Conservation (phyloP, 2,797 vertebrate species). For the Hirundo rustica region DNA sequence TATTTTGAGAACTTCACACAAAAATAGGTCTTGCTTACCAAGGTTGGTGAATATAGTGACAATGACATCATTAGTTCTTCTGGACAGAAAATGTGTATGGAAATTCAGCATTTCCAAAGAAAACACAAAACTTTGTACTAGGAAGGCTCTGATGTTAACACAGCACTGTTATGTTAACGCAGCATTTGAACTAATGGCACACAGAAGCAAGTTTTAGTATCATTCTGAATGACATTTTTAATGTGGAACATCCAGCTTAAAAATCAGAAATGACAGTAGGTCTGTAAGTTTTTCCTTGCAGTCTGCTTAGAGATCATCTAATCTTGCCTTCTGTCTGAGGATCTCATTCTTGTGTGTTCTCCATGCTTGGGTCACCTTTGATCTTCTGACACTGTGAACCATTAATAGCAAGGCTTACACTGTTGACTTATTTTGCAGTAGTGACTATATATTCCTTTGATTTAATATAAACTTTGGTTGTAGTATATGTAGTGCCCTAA, state of each 20-base stretch:
- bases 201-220: background rate
- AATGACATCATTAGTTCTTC: background rate
- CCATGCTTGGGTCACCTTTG: background rate
- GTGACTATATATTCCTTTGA: slow-evolving; percentile 24
- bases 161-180: background rate
- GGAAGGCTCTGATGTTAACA: background rate
- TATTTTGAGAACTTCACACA: background rate
- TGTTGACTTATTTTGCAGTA: background rate
- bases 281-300: background rate
- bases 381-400: background rate
- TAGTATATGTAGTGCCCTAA: background rate
- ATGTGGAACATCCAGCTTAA: slow-evolving; percentile 5
- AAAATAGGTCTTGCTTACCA: slow-evolving; percentile 11
- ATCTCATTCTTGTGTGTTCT: background rate
- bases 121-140: background rate
- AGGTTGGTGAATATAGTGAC: background rate
- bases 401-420: slow-evolving; percentile 20
- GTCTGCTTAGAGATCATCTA: background rate
- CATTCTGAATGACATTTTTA: background rate
- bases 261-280: background rate
- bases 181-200: background rate
- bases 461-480: background rate
- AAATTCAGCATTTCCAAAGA: background rate
- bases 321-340: background rate
- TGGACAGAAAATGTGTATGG: background rate